Evolutionary conservation across 2,113 vertebrate genomes (phyloP).

Genomic region (Macaca nemestrina): DNA sequence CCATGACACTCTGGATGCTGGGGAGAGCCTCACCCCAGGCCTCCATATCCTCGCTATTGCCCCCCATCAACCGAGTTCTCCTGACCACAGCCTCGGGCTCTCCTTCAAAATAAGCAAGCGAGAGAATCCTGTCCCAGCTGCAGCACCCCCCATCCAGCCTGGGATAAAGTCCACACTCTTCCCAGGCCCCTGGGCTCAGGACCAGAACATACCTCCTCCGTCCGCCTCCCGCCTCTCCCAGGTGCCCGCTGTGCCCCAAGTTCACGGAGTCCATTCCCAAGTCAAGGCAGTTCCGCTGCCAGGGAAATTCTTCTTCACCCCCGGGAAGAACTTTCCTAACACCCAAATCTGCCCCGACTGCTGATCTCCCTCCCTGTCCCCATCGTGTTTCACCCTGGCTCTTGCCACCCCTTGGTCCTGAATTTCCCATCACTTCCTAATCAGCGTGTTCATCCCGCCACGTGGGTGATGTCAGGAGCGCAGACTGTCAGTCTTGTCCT

Average conservation of each 20-base stretch:
- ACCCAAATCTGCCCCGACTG: not conserved
- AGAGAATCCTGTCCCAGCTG: too few species aligned
- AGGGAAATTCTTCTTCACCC: too few species aligned
- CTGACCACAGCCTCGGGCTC: too few species aligned
- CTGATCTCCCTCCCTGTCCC: not conserved
- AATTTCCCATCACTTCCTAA: not conserved
- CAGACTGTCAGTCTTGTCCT: not conserved
- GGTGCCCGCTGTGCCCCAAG: not conserved
- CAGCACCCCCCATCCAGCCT: too few species aligned
- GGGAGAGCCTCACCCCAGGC: too few species aligned
- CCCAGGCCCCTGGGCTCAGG: too few species aligned
- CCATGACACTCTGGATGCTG: too few species aligned
- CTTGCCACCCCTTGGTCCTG: not conserved
- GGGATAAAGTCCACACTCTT: too few species aligned
- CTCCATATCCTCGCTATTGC: too few species aligned
- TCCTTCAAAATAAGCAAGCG: too few species aligned
- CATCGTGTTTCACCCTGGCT: accelerated
- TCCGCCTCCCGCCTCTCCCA: not conserved
- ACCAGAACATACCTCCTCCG: too few species aligned
- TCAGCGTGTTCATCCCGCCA: not conserved
- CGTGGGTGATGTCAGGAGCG: accelerated
- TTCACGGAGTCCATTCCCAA: not conserved
- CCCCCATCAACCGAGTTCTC: too few species aligned
- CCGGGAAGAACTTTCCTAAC: not conserved
- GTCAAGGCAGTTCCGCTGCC: not conserved